phyloP scores from a whole-genome alignment of 2,888 invertebrate genomes.

The Drosophila algonquin region DNA sequence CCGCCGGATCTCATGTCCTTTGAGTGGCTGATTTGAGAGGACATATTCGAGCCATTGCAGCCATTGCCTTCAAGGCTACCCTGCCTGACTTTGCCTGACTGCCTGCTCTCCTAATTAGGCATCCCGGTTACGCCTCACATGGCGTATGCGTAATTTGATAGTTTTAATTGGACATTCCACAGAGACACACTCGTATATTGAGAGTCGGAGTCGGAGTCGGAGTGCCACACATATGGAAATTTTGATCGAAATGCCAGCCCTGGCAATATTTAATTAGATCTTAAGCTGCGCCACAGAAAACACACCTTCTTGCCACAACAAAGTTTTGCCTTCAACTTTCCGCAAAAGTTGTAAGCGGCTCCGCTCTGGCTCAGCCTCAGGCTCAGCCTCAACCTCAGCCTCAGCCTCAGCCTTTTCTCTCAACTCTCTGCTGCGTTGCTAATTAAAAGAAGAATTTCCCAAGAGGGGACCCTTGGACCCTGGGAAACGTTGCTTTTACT shows the following conservation, averaged over 20 bases:
- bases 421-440: slow-evolving; percentile 33
- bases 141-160: slow-evolving; percentile 67
- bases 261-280: slow-evolving; percentile 35
- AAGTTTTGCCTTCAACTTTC: slow-evolving; percentile 28
- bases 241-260: slow-evolving; percentile 62
- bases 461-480: slow-evolving; percentile 2
- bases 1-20: slow-evolving; percentile 16
- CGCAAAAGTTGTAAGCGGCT: slow-evolving; percentile 11
- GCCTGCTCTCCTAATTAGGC: slow-evolving; percentile 59
- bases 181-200: neutral
- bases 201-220: neutral
- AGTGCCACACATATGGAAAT: slow-evolving; percentile 41
- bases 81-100: slow-evolving; percentile 6
- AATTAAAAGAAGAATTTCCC: slow-evolving; percentile 52
- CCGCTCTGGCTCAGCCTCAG: too few relatives aligned
- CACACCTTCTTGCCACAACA: slow-evolving; percentile 10
- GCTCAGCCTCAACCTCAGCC: too few relatives aligned
- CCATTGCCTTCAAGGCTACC: slow-evolving; percentile 26
- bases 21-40: slow-evolving; percentile 22
- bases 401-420: neutral
- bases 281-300: neutral
- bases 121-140: slow-evolving; percentile 37
- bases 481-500: neutral
- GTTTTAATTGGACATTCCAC: slow-evolving; percentile 72
- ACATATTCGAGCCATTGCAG: neutral